Evolutionary conservation across 1,140 invertebrate genomes (phyloP), one percentile per base, ranked within the genome.

Genomic region (Eueides isabella): DNA sequence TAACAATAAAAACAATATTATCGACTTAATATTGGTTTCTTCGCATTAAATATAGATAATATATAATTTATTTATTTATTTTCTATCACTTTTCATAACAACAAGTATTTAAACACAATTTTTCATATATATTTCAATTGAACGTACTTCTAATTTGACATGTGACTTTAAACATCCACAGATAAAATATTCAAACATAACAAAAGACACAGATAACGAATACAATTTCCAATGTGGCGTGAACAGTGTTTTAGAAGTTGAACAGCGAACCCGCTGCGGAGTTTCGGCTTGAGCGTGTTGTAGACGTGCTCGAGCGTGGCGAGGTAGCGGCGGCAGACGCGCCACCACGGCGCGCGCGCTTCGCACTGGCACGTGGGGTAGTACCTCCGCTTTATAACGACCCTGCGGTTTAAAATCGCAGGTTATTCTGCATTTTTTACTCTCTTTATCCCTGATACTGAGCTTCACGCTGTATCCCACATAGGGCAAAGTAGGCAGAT

Each of bases 191-290:
- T 19, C n/a, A 23, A 48, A 48, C 16, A 48, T 19, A n/a, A 48
- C 41, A 19, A 19, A 48, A 48, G 23, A 9, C 23, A 55, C 48
- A 55, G 48, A 55, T 23, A 48, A n/a, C 19, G n/a, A 26, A 55
- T 26, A 55, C 11, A 55, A 75, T 66, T 75, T 71, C 68, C 67
- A 71, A 71, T 61, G 16, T 41, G 67, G 64, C 63, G 16, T 14
- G 55, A 75, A 12, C 26, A 68, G 76, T 72, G 55, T 38, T 75
- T 74, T 87, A 91, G 69, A 90, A 91, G 66, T 88, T 83, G 64
- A 89, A 81, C 70, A 90, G 79, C 67, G n/a, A 90, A 68, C 16
- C 90, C 86, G 76, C 85, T 87, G 61, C 81, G 74, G 12, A 92
- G 76, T 44, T 76, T 82, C 14, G 90, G 90, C 29, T 83, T 78